Base-by-base conservation (phyloP, 2,888 invertebrate species). In the Zygaena filipendulae region DNA sequence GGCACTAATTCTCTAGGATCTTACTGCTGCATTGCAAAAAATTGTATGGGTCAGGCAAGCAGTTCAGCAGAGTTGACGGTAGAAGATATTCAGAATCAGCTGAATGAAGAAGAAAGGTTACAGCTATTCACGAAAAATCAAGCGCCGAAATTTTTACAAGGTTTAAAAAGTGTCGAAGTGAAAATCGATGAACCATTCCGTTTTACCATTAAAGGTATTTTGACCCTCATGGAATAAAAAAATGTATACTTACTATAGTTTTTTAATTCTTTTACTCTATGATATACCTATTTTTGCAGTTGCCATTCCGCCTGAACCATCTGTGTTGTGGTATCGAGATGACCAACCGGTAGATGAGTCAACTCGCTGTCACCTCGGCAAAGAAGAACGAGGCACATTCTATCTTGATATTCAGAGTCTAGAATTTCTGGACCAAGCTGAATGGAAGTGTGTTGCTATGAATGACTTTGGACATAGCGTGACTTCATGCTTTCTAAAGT, bases 401-500 rank as follows among this genome's bases (percentile, higher is more conserved):
- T 84, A 85, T 52, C 75, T 95, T 38, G 87, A 90, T 47, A 85
- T 94, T 20, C 82, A 82, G 29, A 82, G 83, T 33, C 81, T 93
- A 1, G 92, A 93, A 61, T 87, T 93, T 49, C 81, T 87, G 32
- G 94, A 95, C 57, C 92, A 93, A 68, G 92, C 92, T 0, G 93
- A 94, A 55, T 95, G 94, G 94, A 94, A 93, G 59, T 94, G 93
- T 56, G 88, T 94, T 3, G 93, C 92, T 4, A 86, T 88, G 32
- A 95, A 94, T 56, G 92, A 94, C 49, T 94, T 88, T 50, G 95
- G 95, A 1, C 92, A 93, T 49, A 92, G 92, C 43, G 86, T 92
- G 4, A 93, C 94, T 1, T 92, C 92, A 1, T 92, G 92, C 60
- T 92, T 91, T 49, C 79, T 95, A 1, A 91, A 91, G 71, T 70